Evolutionary conservation across 2,888 invertebrate species (phyloP), one percentile per base, ranked within the genome.

Genomic region (Drosophila limbata): DNA sequence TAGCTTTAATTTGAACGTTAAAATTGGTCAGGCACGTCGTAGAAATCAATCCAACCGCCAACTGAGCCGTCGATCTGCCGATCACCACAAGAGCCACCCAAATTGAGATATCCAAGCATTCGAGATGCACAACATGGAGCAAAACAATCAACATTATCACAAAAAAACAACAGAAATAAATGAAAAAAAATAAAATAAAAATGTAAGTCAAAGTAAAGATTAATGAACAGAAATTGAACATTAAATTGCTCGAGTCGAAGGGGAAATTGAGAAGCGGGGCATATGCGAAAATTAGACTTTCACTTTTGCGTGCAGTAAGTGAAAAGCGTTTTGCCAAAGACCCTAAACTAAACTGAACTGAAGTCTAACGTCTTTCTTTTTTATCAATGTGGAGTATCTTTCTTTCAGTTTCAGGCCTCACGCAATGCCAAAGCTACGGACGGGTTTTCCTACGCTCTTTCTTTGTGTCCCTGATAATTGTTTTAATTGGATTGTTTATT

Each of bases 401-500:
- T 28, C 9, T 28, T 35, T n/a, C 6, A 25, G 31, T 35, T 31
- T 44, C 4, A 45, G 52, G 11, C n/a, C 39, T 50, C 84, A 84
- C 79, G 81, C 87, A 84, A 83, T 78, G 73, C 44, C 63, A 77
- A 84, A 84, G 19, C 55, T 19, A 55, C 62, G 62, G 61, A 55
- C 50, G 52, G 25, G n/a, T 47, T 31, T 57, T 35, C n/a, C 62
- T 35, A 21, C 31, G 13, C 28, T 21, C 1, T 25, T 6, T 17
- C 25, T 59, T 45, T 28, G 35, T 44, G 60, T 77, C 77, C 88
- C 85, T 77, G 88, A 59, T 69, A 85, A 75, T 80, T 88, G 86
- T 71, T 77, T 82, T 84, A 85, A 84, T 88, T 88, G 81, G 77
- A 81, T 87, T 84, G 88, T 85, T 88, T 84, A 82, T 82, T 42